These are phyloP conservation scores for Cephalotes varians DNA, from an alignment of 2,888 invertebrate species.

Conservation along the genomic window DNA sequence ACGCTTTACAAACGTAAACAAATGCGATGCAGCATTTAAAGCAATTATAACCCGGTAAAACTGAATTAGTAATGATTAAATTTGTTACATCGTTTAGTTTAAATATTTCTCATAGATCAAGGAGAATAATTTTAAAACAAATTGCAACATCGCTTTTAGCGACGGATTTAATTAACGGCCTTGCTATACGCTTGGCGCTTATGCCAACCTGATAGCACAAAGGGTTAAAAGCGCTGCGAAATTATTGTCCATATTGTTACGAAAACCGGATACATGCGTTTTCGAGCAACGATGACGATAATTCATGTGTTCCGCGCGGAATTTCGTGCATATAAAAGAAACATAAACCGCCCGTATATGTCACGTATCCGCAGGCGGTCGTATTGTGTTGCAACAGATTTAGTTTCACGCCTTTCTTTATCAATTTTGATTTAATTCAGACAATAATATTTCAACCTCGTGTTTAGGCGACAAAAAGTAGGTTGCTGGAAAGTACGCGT, in stretches of 20 bases:
- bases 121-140: slow-evolving; percentile 19
- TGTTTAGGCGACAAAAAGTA: slow-evolving; percentile 16
- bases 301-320: neutral
- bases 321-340: slow-evolving; percentile 30
- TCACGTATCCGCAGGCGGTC: neutral
- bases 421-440: neutral
- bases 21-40: neutral
- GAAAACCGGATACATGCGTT: neutral
- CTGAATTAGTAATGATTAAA: slow-evolving; percentile 27
- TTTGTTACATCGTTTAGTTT: slow-evolving; percentile 8
- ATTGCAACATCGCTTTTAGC: slow-evolving; percentile 26
- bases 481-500: neutral
- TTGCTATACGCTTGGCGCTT: neutral
- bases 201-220: slow-evolving; percentile 32
- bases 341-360: neutral
- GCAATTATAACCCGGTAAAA: neutral
- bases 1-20: neutral
- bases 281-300: neutral
- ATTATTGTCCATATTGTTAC: slow-evolving; percentile 23
- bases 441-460: neutral
- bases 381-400: neutral
- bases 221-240: slow-evolving; percentile 27
- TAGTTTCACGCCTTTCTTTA: neutral
- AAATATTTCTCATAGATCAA: slow-evolving; percentile 38
- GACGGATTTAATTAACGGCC: slow-evolving; percentile 42